A percentile compares a stretch with the other conserved stretches of the same genome.
These are phyloP conservation scores for Cryptocheilus praepositus DNA, from an alignment of 2,888 invertebrate genomes.

Conservation along the genomic window DNA sequence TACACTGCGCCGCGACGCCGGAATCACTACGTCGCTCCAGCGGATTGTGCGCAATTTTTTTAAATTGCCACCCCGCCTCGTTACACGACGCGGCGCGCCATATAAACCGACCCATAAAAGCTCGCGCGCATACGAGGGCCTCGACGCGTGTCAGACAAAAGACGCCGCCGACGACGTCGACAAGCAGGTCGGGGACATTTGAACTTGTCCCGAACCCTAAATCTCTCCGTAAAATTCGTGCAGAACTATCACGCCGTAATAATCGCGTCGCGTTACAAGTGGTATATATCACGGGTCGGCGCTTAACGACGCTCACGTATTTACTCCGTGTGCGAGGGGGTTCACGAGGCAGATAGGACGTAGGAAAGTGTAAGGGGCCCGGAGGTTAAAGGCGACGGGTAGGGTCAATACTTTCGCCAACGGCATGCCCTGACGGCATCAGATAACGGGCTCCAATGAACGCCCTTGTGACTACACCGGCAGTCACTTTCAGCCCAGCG, in stretches of 20 bases:
- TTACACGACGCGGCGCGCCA: no score
- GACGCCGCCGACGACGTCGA: no score
- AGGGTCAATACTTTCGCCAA: constrained; percentile 49
- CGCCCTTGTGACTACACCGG: constrained; percentile 17
- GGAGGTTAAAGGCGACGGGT: constrained; percentile 17
- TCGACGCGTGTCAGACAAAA: no score
- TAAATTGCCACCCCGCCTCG: no score
- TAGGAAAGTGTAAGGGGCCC: neutral
- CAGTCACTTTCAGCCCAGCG: constrained; percentile 45
- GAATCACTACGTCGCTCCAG: no score
- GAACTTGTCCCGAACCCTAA: no score
- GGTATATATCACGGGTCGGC: constrained; percentile 23
- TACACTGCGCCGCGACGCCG: constrained; percentile 8
- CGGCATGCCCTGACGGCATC: constrained; percentile 40
- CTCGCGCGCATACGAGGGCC: no score
- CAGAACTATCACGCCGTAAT: constrained; percentile 29
- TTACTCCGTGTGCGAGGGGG: constrained; percentile 31
- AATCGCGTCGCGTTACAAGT: constrained; percentile 36
- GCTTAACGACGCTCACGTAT: constrained; percentile 45
- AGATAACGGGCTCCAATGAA: constrained; percentile 45
- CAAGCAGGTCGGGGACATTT: no score
- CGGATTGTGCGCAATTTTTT: no score
- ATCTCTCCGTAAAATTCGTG: constrained; percentile 15
- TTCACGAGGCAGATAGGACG: neutral
- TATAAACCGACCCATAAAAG: no score